These are phyloP conservation scores for Nesidiocoris tenuis DNA, from an alignment of 2,888 invertebrate genomes.

Conservation along the genomic window DNA sequence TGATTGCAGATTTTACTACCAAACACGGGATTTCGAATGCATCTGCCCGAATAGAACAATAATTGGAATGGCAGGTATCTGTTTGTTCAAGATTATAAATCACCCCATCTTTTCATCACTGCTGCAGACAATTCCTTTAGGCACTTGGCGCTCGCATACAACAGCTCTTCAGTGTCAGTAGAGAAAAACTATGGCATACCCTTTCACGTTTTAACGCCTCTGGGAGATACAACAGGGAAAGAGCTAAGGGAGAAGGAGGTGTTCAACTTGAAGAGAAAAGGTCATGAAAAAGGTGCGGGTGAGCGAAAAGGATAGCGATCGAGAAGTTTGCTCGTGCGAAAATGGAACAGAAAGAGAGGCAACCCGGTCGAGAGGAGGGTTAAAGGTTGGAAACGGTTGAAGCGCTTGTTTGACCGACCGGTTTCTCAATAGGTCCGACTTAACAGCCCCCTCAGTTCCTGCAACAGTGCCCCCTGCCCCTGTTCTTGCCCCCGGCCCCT, in stretches of 20 bases:
- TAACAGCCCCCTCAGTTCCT: neutral
- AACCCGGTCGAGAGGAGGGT: neutral
- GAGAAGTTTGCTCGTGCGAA: neutral
- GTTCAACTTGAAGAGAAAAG: neutral
- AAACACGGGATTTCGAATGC: too few species aligned
- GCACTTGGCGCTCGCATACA: too few species aligned
- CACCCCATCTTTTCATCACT: too few species aligned
- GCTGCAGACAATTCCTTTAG: too few species aligned
- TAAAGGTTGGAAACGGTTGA: neutral
- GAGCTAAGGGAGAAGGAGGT: neutral
- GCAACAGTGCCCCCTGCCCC: neutral
- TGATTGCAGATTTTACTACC: too few species aligned
- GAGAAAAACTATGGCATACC: too few species aligned
- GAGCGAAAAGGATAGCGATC: neutral
- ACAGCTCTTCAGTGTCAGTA: too few species aligned
- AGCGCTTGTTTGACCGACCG: neutral
- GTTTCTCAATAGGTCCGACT: neutral
- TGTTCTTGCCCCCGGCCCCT: too few species aligned
- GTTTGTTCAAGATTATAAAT: too few species aligned
- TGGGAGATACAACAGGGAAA: neutral
- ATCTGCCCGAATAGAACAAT: too few species aligned
- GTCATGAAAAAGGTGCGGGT: neutral
- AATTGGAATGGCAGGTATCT: too few species aligned
- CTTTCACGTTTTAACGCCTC: neutral
- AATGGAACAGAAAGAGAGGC: neutral